Conservation (phyloP, 2,797 vertebrate species). For the Neosilurus hyrtlii region DNA sequence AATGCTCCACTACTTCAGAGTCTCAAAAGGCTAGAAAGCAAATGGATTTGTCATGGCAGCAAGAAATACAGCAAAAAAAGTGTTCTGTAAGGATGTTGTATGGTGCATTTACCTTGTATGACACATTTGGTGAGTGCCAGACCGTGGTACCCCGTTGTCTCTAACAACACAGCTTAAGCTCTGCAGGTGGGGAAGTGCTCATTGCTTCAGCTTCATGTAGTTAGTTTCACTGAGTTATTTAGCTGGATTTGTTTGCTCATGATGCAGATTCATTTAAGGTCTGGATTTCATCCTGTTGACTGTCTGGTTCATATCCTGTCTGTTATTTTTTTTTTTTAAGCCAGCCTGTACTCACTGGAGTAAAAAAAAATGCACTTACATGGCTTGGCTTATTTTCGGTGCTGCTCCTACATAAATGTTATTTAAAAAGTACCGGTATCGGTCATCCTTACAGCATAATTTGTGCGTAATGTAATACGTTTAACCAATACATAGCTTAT, state of each 20-base stretch:
- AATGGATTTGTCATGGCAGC: slow-evolving; percentile 4
- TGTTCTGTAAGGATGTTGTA: slow-evolving; percentile 13
- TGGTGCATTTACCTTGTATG: slow-evolving; percentile 12
- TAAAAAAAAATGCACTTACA: too few species aligned
- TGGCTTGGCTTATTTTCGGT: neutral
- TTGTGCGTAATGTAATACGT: too few species aligned
- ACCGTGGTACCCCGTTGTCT: neutral
- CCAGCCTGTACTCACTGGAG: neutral
- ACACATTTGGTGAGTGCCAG: slow-evolving; percentile 5
- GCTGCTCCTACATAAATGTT: neutral
- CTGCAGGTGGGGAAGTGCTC: slow-evolving; percentile 1
- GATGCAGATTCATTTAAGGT: neutral
- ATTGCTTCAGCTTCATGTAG: neutral
- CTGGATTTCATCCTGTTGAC: neutral
- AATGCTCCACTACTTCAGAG: neutral
- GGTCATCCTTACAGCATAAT: too few species aligned
- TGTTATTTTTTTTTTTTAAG: neutral
- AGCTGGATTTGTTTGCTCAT: neutral
- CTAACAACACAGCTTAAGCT: neutral
- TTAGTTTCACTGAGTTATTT: neutral
- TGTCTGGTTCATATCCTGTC: neutral
- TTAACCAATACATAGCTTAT: too few species aligned
- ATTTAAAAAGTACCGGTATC: too few species aligned
- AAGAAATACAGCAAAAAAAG: slow-evolving; percentile 4
- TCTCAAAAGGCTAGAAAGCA: neutral